A percentile compares a stretch with the other conserved stretches of the same genome.
Evolutionary conservation across 2,113 vertebrate genomes (phyloP).

Genomic region (Dasypus novemcinctus): DNA sequence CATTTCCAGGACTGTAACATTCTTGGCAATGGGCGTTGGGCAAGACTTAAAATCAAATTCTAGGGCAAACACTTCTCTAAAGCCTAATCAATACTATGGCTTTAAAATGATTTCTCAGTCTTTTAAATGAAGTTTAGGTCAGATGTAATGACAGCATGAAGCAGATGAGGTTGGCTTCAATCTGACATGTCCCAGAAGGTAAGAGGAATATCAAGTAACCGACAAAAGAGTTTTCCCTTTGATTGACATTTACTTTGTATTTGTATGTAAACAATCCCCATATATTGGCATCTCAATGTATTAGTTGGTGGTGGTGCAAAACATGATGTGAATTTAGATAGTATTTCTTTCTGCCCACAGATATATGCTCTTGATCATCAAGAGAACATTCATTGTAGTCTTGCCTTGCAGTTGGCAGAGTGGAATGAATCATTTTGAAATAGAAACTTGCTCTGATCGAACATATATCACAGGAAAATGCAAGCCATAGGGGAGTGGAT

Average conservation of each 20-base stretch:
- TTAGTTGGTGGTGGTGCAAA: slow-evolving; percentile 79
- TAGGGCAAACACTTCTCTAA: slow-evolving; percentile 67
- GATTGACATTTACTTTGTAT: slow-evolving; percentile 79
- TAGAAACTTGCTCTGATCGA: slow-evolving; percentile 80
- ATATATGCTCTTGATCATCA: slow-evolving; percentile 76
- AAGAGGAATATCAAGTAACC: slow-evolving; percentile 75
- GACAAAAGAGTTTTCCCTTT: slow-evolving; percentile 75
- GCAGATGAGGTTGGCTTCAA: slow-evolving; percentile 74
- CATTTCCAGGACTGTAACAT: slow-evolving; percentile 47
- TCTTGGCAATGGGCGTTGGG: slow-evolving; percentile 32
- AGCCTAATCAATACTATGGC: slow-evolving; percentile 73
- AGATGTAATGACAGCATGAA: slow-evolving; percentile 77
- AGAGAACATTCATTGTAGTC: slow-evolving; percentile 81
- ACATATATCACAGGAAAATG: slow-evolving; percentile 81
- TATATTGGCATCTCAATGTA: slow-evolving; percentile 79
- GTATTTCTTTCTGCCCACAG: slow-evolving; percentile 80
- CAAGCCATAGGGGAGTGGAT: slow-evolving; percentile 77
- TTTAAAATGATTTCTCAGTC: slow-evolving; percentile 79
- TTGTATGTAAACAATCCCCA: slow-evolving; percentile 74
- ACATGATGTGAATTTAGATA: slow-evolving; percentile 77
- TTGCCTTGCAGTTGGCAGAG: slow-evolving; percentile 79
- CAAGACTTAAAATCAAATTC: slow-evolving; percentile 74
- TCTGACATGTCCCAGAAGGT: slow-evolving; percentile 74
- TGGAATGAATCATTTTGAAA: slow-evolving; percentile 84
- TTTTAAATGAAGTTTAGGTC: slow-evolving; percentile 80